A percentile compares a stretch with the other conserved stretches of the same genome.
Conservation (phyloP, 2,888 invertebrate species). For the Latrodectus elegans region DNA sequence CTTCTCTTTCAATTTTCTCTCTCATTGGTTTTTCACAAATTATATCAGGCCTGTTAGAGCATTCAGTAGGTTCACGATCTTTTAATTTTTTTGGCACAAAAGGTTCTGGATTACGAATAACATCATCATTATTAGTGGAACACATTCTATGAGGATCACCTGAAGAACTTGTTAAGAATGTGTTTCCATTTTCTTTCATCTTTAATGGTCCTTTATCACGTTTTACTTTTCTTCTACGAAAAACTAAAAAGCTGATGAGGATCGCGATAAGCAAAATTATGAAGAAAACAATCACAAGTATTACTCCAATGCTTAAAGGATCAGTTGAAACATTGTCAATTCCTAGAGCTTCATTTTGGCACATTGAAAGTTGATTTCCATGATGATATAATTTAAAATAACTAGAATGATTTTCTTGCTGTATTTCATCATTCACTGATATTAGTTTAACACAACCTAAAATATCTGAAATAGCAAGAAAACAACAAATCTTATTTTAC, state of each 20-base stretch:
- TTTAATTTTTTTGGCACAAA: conserved; percentile 89
- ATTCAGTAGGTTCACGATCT: conserved; percentile 82
- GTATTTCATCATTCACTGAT: conserved; percentile 89
- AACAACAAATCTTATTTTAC: too few species aligned
- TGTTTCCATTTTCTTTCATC: conserved; percentile 78
- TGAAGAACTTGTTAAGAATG: conserved; percentile 78
- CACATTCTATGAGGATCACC: conserved; percentile 67
- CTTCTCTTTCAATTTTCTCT: conserved; percentile 81
- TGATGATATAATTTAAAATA: conserved; percentile 73
- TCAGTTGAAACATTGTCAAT: conserved; percentile 84
- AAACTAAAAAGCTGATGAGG: conserved; percentile 92
- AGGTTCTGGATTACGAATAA: conserved; percentile 84
- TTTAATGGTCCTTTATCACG: conserved; percentile 75
- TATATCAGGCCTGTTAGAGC: conserved; percentile 92
- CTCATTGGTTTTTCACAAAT: too few species aligned
- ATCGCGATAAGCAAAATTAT: conserved; percentile 91
- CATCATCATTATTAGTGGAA: conserved; percentile 73
- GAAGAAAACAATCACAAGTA: conserved; percentile 94
- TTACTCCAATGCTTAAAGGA: conserved; percentile 93
- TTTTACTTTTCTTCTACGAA: conserved; percentile 89
- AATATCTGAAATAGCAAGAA: conserved; percentile 74
- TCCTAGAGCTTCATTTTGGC: conserved; percentile 84
- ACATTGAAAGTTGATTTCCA: conserved; percentile 85
- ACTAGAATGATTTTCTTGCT: conserved; percentile 91
- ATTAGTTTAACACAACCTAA: conserved; percentile 93